Conservation (phyloP, 1,140 invertebrate genomes). For the Ylistrum balloti region DNA sequence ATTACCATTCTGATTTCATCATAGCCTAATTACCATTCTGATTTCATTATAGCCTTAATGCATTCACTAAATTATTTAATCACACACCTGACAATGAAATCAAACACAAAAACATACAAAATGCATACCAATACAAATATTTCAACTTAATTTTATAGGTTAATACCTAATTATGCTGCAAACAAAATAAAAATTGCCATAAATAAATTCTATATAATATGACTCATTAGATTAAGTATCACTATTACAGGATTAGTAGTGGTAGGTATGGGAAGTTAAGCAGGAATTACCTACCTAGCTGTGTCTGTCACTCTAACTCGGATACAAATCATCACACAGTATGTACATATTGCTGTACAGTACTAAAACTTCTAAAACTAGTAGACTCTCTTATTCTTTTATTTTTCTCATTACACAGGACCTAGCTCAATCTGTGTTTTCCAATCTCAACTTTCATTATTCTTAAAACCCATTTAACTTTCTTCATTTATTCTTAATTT, state of each 20-base stretch:
- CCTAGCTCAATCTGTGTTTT: too few relatives aligned
- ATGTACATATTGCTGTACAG: not conserved
- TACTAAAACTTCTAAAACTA: too few relatives aligned
- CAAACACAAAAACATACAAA: conserved; percentile 6
- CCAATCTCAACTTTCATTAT: too few relatives aligned
- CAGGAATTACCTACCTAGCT: not conserved
- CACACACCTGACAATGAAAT: not conserved
- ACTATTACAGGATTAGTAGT: not conserved
- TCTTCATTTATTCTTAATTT: too few relatives aligned
- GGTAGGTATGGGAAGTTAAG: not conserved
- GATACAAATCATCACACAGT: not conserved
- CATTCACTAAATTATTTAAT: not conserved
- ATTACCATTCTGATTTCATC: too few relatives aligned
- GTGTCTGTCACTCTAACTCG: not conserved
- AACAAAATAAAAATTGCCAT: not conserved
- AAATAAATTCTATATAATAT: not conserved
- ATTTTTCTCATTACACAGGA: too few relatives aligned
- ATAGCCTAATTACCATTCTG: too few relatives aligned
- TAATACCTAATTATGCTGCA: not conserved
- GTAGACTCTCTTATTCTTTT: not conserved
- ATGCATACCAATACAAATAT: conserved; percentile 36
- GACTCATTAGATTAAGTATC: not conserved
- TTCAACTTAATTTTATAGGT: not conserved
- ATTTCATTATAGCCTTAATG: not conserved
- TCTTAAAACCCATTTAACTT: too few relatives aligned